phyloP scores from a whole-genome alignment of 2,797 vertebrate species.

The Remorina albescens region DNA sequence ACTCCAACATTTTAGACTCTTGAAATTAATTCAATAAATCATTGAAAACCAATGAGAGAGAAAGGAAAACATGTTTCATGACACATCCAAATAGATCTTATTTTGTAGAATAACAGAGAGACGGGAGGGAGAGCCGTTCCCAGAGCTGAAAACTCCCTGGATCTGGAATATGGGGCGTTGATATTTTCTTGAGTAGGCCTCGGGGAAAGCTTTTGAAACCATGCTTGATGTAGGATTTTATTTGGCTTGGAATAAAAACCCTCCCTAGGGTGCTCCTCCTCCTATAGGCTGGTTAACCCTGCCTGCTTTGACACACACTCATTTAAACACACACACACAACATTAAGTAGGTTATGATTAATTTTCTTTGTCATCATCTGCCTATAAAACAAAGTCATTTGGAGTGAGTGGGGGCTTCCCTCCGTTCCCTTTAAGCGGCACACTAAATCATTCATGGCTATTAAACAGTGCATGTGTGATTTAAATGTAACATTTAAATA shows the following conservation, averaged over 20 bases:
- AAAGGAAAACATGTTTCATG: slow-evolving; percentile 61
- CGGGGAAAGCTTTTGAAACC: slow-evolving; percentile 73
- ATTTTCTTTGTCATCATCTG: slow-evolving; percentile 74
- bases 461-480: slow-evolving; percentile 57
- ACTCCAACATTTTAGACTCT: slow-evolving; percentile 29
- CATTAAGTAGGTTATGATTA: slow-evolving; percentile 78
- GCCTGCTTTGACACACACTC: slow-evolving; percentile 30
- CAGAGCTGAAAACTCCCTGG: slow-evolving; percentile 62
- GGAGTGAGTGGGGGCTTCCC: slow-evolving; percentile 59
- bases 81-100: slow-evolving; percentile 57
- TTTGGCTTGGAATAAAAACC: slow-evolving; percentile 81
- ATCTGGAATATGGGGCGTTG: slow-evolving; percentile 60
- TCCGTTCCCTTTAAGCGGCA: slow-evolving; percentile 48
- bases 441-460: slow-evolving; percentile 70
- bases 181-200: slow-evolving; percentile 79
- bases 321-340: slow-evolving; percentile 18
- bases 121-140: slow-evolving; percentile 48
- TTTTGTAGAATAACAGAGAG: slow-evolving; percentile 65
- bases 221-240: slow-evolving; percentile 79
- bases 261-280: slow-evolving; percentile 68
- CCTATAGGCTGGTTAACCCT: slow-evolving; percentile 73
- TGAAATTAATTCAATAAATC: slow-evolving; percentile 67
- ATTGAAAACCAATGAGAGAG: slow-evolving; percentile 56
- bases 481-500: slow-evolving; percentile 36
- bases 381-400: slow-evolving; percentile 72